A percentile compares a stretch with the other conserved stretches of the same genome.
phyloP scores from a whole-genome alignment of 1,140 invertebrate species.

The Heliconius eleuchia region DNA sequence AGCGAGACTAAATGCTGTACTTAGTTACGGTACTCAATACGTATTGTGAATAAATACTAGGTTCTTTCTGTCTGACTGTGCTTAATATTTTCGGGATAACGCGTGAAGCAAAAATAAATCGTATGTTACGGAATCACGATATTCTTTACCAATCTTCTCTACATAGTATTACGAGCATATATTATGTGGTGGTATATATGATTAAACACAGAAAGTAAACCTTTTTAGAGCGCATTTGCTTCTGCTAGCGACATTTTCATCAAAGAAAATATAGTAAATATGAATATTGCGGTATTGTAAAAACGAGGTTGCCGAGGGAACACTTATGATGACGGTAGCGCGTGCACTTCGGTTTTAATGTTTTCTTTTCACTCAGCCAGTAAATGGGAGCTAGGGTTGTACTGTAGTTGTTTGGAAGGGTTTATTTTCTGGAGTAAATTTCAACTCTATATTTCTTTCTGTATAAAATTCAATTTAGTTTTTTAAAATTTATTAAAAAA shows the following conservation, averaged over 20 bases:
- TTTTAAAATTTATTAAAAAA: neutral
- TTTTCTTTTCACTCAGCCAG: neutral
- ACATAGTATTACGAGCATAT: no score
- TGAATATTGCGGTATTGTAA: conserved; percentile 5
- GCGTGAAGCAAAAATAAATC: neutral
- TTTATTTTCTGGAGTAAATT: neutral
- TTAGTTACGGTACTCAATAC: no score
- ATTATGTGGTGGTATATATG: neutral
- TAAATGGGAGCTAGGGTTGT: neutral
- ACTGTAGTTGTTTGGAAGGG: neutral
- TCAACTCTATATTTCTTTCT: neutral
- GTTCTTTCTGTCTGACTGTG: no score
- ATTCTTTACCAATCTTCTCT: neutral
- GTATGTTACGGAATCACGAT: neutral
- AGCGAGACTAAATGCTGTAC: no score
- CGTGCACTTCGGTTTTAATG: neutral
- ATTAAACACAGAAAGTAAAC: neutral
- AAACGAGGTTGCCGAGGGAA: neutral
- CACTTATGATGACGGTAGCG: conserved; percentile 1
- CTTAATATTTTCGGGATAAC: no score
- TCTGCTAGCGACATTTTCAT: conserved; percentile 1
- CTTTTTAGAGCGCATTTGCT: conserved; percentile 4
- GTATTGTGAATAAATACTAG: no score
- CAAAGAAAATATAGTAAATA: neutral
- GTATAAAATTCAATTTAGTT: neutral